Evolutionary conservation across 2,797 vertebrate genomes (phyloP).

Genomic region (Lepus townsendii): DNA sequence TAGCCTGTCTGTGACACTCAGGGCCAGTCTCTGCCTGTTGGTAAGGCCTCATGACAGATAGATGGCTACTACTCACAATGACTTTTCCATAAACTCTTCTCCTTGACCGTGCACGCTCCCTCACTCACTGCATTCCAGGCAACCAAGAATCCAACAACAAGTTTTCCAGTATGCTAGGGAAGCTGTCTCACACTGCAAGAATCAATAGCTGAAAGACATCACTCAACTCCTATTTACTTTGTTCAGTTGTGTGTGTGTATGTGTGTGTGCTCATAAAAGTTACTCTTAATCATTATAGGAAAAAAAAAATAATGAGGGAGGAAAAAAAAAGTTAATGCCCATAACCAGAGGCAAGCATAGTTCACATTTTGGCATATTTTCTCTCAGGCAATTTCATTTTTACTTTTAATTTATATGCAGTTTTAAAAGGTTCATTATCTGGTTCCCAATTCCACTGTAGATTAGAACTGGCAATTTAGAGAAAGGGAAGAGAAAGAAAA

Average conservation of each 20-base stretch:
- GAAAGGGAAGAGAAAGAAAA: constrained; percentile 49
- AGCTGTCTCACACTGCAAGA: not conserved
- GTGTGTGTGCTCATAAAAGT: not conserved
- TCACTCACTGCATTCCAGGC: not conserved
- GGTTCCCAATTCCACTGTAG: constrained; percentile 30
- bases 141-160: not conserved
- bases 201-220: not conserved
- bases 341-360: not conserved
- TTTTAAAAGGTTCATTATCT: constrained; percentile 65
- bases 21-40: not conserved
- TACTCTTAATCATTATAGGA: constrained; percentile 44
- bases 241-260: not conserved
- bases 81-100: constrained; percentile 22
- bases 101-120: not conserved
- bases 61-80: not conserved
- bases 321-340: constrained; percentile 1
- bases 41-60: not conserved
- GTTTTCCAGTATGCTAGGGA: not conserved
- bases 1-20: not conserved
- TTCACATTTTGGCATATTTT: constrained; percentile 50
- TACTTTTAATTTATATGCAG: constrained; percentile 63
- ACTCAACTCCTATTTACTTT: constrained; percentile 9
- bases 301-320: not conserved
- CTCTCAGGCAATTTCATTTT: constrained; percentile 58
- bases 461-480: constrained; percentile 67